Percentiles rank a stretch among this genome's conserved stretches.
These are phyloP conservation scores for Planiliza haematocheilus DNA, from an alignment of 2,113 vertebrate species.

Conservation along the genomic window DNA sequence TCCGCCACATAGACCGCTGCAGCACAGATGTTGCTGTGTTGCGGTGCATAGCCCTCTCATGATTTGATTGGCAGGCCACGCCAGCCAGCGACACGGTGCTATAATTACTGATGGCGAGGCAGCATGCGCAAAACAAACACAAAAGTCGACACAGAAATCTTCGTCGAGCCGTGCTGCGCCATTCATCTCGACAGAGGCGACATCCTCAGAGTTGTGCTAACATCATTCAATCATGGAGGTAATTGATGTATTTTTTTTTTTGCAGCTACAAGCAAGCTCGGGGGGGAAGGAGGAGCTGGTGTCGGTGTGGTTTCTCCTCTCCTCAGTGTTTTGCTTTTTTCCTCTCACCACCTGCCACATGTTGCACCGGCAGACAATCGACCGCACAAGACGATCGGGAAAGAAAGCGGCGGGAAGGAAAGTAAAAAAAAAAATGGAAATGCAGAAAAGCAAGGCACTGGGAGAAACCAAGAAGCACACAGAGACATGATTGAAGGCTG, in stretches of 20 bases:
- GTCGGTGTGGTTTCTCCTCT: constrained; percentile 36
- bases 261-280: constrained; percentile 60
- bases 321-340: constrained; percentile 35
- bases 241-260: constrained; percentile 65
- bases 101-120: constrained; percentile 69
- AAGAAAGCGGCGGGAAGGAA: constrained; percentile 29
- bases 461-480: constrained; percentile 15
- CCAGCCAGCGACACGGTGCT: constrained; percentile 52
- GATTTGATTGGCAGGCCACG: constrained; percentile 74
- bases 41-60: constrained; percentile 51
- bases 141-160: constrained; percentile 48
- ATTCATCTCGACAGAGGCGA: constrained; percentile 71
- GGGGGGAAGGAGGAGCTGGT: constrained; percentile 61
- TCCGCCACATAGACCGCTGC: constrained; percentile 29
- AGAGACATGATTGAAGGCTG: constrained; percentile 27
- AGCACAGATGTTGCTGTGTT: constrained; percentile 54
- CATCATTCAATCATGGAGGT: constrained; percentile 74
- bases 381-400: constrained; percentile 24
- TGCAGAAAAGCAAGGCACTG: constrained; percentile 4
- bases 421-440: constrained; percentile 15
- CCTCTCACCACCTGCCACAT: constrained; percentile 75
- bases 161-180: constrained; percentile 27
- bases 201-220: constrained; percentile 70
- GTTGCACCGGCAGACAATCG: constrained; percentile 73
- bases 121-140: constrained; percentile 60